Conservation (phyloP, 2,888 invertebrate genomes). For the Tipula helvola region DNA sequence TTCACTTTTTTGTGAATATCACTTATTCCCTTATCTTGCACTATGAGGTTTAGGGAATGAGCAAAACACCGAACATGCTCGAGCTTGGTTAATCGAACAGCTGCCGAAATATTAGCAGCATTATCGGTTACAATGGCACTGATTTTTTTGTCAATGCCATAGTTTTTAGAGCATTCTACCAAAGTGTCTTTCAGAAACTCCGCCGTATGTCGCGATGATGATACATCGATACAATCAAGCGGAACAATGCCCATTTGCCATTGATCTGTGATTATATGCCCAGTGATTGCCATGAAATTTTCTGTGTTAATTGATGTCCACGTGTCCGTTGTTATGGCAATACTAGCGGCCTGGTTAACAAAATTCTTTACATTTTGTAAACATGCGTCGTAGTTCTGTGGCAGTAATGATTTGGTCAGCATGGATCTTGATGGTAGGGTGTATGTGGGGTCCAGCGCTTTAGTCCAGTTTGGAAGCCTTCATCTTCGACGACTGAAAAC, state of each 20-base stretch:
- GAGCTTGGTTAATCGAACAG: neutral
- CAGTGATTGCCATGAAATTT: neutral
- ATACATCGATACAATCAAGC: no score
- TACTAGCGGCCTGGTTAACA: neutral
- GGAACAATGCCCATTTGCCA: neutral
- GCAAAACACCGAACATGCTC: neutral
- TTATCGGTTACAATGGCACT: neutral
- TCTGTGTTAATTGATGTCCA: neutral
- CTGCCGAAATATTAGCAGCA: neutral
- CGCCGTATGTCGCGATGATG: neutral
- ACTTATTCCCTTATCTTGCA: neutral
- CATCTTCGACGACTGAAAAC: neutral
- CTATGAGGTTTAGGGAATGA: neutral
- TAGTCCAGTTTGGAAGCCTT: neutral
- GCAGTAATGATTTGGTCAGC: neutral
- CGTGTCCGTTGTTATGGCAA: neutral
- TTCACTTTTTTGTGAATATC: neutral
- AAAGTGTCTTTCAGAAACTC: neutral
- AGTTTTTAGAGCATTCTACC: neutral
- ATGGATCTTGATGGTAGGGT: neutral
- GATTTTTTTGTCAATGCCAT: neutral
- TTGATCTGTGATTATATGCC: neutral
- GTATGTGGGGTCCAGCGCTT: neutral
- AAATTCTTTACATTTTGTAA: neutral
- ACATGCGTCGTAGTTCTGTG: neutral